Conservation (phyloP, 2,797 vertebrate species). For the Limnodromus scolopaceus region DNA sequence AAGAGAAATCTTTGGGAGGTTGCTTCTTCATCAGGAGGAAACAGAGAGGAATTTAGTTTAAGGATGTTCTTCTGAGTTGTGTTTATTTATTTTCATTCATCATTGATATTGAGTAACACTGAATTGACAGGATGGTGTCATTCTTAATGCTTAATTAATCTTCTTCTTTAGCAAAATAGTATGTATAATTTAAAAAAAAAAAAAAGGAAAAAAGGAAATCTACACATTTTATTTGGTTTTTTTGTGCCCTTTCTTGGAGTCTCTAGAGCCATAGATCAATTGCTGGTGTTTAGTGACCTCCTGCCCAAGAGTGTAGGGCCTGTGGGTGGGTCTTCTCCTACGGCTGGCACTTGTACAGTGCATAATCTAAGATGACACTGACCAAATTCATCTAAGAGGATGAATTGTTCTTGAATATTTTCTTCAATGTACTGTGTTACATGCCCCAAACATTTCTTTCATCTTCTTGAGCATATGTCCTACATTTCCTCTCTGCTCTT, state of each 20-base stretch:
- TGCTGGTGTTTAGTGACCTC: constrained; percentile 41
- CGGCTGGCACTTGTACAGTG: not conserved
- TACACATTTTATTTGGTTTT: not conserved
- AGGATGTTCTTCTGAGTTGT: not conserved
- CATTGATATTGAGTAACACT: not conserved
- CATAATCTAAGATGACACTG: constrained; percentile 39
- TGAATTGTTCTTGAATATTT: constrained; percentile 39
- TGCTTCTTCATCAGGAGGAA: not conserved
- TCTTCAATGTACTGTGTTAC: not conserved
- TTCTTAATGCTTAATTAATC: not conserved
- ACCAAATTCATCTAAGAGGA: not conserved
- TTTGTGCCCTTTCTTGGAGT: not conserved
- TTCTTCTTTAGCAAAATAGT: not conserved
- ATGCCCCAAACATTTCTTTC: not conserved
- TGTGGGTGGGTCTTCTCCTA: not conserved
- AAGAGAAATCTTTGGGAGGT: not conserved
- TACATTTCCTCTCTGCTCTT: not conserved
- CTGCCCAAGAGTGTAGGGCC: not conserved
- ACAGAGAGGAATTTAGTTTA: not conserved
- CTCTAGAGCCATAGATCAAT: constrained; percentile 37
- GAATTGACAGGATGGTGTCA: not conserved
- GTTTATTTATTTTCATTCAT: not conserved
- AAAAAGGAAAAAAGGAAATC: not conserved
- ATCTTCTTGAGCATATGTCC: not conserved
- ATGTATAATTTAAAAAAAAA: not conserved